A percentile compares a stretch with the other conserved stretches of the same genome.
Evolutionary conservation across 2,888 invertebrate genomes (phyloP).

Genomic region (Helleia helle): DNA sequence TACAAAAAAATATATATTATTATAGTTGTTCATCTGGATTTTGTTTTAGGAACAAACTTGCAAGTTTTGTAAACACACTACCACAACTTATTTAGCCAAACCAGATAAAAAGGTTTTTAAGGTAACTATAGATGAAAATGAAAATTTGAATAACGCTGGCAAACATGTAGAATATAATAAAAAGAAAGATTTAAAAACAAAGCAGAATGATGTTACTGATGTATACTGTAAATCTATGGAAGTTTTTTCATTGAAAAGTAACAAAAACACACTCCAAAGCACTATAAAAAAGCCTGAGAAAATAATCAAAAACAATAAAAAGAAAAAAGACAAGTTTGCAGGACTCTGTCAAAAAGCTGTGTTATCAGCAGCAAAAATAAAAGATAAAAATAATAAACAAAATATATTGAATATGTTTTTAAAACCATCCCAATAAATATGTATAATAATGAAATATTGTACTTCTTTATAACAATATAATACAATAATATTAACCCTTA

Average conservation of each 20-base stretch:
- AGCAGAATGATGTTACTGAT: constrained; percentile 25
- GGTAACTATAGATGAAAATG: not conserved
- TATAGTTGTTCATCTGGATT: no score
- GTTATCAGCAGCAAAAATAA: constrained; percentile 47
- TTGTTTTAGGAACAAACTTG: constrained; percentile 43
- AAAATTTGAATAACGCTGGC: not conserved
- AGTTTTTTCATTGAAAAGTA: constrained; percentile 49
- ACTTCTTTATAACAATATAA: constrained; percentile 14
- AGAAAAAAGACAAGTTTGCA: constrained; percentile 60
- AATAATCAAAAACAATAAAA: constrained; percentile 56
- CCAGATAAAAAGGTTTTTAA: constrained; percentile 24
- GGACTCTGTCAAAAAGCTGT: constrained; percentile 58
- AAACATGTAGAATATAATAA: no score
- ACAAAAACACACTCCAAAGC: constrained; percentile 37
- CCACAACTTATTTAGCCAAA: constrained; percentile 30
- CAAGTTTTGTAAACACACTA: constrained; percentile 41
- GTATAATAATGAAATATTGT: constrained; percentile 10
- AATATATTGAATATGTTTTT: constrained; percentile 52
- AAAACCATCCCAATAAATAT: constrained; percentile 37
- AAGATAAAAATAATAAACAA: constrained; percentile 33
- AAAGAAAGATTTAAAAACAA: no score
- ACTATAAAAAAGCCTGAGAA: constrained; percentile 33
- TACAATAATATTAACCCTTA: no score
- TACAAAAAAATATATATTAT: no score
- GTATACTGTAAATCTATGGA: constrained; percentile 48